phyloP scores from a whole-genome alignment of 1,140 invertebrate genomes.

The Euglossa dilemma region DNA sequence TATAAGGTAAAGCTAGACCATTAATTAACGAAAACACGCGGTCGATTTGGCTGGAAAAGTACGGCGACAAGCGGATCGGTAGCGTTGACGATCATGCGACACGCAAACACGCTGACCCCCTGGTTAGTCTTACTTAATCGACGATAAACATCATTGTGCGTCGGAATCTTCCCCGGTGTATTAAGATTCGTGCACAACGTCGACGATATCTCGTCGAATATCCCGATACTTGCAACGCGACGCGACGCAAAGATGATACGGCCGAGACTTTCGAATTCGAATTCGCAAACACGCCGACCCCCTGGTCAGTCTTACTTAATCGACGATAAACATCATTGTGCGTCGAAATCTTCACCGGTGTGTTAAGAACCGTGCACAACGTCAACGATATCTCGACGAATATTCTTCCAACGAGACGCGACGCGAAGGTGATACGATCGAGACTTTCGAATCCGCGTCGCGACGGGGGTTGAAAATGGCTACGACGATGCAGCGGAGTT shows the following conservation, averaged over 20 bases:
- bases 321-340: constrained; percentile 70
- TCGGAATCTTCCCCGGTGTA: constrained; percentile 1
- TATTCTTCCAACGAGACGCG: too few relatives aligned
- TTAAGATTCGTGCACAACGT: constrained; percentile 48
- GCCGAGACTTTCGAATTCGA: too few relatives aligned
- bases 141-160: constrained; percentile 70
- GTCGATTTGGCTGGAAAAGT: constrained; percentile 66
- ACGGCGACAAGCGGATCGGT: constrained; percentile 65
- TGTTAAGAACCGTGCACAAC: constrained; percentile 48
- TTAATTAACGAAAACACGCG: constrained; percentile 77
- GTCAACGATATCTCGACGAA: too few relatives aligned
- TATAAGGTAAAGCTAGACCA: constrained; percentile 35
- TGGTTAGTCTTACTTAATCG: constrained; percentile 72
- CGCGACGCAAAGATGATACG: too few relatives aligned
- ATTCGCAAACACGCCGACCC: constrained; percentile 63
- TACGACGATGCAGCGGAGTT: too few relatives aligned
- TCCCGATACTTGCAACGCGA: too few relatives aligned
- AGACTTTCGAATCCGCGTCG: too few relatives aligned
- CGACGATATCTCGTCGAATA: too few relatives aligned
- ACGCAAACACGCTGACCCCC: constrained; percentile 65
- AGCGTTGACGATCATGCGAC: constrained; percentile 64
- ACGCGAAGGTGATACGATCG: too few relatives aligned
- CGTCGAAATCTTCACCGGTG: constrained; percentile 23
- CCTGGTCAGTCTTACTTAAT: constrained; percentile 71
- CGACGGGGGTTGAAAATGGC: too few relatives aligned